Evolutionary conservation across 2,797 vertebrate species (phyloP), one percentile per base, ranked within the genome.

Genomic region (Poecilia gillii): DNA sequence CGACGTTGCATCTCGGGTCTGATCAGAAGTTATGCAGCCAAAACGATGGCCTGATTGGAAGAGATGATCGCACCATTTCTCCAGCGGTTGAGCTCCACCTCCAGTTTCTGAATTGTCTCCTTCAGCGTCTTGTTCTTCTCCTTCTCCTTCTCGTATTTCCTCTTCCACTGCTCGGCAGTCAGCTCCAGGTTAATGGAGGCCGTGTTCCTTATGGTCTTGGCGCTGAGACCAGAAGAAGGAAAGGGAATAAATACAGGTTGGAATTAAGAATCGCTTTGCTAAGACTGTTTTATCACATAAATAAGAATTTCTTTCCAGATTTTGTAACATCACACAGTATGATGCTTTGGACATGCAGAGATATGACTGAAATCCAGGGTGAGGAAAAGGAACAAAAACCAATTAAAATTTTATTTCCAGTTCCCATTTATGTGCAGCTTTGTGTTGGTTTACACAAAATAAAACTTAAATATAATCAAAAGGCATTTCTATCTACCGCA

Each of bases 161-260:
- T 99, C 96, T 99, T 99, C 98, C 98, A 99, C 95, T 99, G 98
- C 90, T 99, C 98, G 0, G 98, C 98, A 0, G 98, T 99, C 93
- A 99, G 94, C 91, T 99, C 98, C 94, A 99, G 94, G 79, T 99
- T 99, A 88, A 99, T 97, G 74, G 97, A 98, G 62, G 98, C 98
- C 0, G 97, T 98, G 92, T 99, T 99, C 94, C 98, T 99, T 93
- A 99, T 99, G 51, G 98, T 99, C 96, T 99, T 99, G 33, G 96
- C 96, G 33, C 96, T 96, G 84, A 16, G 68, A 66, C 11, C 4
- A 16, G 36, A 73, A 2, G 41, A 72, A 70, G 18, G 80, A 11
- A 72, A 33, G 51, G 31, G 43, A 23, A 70, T 39, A 74, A 25
- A 20, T 36, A 2, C 4, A 46, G 31, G 47, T 6, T 41, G n/a